phyloP scores from a whole-genome alignment of 2,888 invertebrate species.

The Cataglyphis albicans region DNA sequence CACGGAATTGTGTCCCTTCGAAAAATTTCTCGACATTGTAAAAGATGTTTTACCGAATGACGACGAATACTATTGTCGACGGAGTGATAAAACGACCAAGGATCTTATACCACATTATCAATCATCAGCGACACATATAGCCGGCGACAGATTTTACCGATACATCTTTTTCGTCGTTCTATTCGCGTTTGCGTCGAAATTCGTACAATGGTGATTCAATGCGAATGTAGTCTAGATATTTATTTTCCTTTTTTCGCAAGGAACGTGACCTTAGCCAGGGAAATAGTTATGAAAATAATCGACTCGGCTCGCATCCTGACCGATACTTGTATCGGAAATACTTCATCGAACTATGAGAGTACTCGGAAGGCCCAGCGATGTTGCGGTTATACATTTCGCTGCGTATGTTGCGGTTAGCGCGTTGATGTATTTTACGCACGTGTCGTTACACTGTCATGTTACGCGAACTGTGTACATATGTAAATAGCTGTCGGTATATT shows the following conservation, averaged over 20 bases:
- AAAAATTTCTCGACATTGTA: conserved; percentile 81
- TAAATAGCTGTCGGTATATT: conserved; percentile 29
- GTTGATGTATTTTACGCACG: conserved; percentile 41
- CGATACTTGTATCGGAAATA: conserved; percentile 40
- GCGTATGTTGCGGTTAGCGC: conserved; percentile 28
- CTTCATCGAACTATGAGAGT: conserved; percentile 30
- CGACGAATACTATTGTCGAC: conserved; percentile 75
- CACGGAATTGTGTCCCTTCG: conserved; percentile 82
- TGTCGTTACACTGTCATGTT: conserved; percentile 22
- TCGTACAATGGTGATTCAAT: conserved; percentile 17
- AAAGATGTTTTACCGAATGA: conserved; percentile 79
- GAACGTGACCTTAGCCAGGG: not conserved
- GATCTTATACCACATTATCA: not conserved
- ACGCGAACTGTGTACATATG: conserved; percentile 39
- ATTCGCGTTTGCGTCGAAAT: conserved; percentile 20
- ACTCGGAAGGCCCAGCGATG: conserved; percentile 6
- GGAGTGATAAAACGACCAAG: conserved; percentile 1
- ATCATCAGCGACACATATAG: conserved; percentile 50
- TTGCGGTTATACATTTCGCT: conserved; percentile 39
- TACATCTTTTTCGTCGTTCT: conserved; percentile 18
- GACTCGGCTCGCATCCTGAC: not conserved
- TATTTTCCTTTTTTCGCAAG: not conserved
- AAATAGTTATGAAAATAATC: conserved; percentile 29
- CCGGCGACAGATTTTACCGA: conserved; percentile 25
- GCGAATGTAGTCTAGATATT: not conserved